phyloP scores from a whole-genome alignment of 2,797 vertebrate species.

The Vultur gryphus region DNA sequence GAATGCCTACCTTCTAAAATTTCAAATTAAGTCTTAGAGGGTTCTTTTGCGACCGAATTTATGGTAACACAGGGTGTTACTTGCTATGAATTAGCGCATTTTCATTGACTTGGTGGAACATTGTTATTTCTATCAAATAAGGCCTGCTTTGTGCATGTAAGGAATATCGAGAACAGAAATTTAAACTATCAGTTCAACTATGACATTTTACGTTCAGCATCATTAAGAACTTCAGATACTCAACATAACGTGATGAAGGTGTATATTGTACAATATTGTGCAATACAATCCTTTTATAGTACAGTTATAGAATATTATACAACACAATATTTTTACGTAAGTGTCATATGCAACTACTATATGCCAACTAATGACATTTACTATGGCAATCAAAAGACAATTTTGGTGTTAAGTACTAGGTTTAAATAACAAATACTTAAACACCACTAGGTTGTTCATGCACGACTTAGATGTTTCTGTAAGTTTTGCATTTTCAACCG shows the following conservation, averaged over 20 bases:
- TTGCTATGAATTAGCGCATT: neutral
- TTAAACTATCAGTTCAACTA: neutral
- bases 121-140: neutral
- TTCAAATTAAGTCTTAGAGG: too few species aligned
- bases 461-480: neutral
- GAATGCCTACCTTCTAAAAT: too few species aligned
- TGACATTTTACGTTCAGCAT: neutral
- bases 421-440: neutral
- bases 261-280: neutral
- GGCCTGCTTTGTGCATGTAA: neutral
- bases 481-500: neutral
- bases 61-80: neutral
- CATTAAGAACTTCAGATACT: neutral
- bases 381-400: neutral
- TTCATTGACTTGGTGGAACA: neutral
- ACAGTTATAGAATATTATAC: neutral
- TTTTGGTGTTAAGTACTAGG: neutral
- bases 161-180: neutral
- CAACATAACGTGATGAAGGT: neutral
- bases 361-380: neutral
- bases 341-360: neutral
- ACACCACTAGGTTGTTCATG: neutral
- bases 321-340: neutral
- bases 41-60: too few species aligned
- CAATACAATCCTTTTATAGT: neutral